Evolutionary conservation across 2,797 vertebrate species (phyloP), one percentile per base, ranked within the genome.

Genomic region (Coluber constrictor): DNA sequence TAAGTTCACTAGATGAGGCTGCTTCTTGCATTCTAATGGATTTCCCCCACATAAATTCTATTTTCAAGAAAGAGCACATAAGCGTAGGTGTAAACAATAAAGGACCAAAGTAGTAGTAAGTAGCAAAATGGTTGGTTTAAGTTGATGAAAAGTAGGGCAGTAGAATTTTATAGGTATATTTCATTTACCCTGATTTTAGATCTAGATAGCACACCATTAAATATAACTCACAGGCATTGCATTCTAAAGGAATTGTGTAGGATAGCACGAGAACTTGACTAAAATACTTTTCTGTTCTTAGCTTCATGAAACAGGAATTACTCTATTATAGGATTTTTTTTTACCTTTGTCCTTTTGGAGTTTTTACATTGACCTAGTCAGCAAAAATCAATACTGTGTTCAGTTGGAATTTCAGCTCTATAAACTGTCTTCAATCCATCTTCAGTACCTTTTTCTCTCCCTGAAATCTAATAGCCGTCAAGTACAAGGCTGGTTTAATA

Each of bases 401-500:
- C 90, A 74, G 55, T 94, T 92, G n/a, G 93, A 86, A 92, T 94
- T 95, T 92, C 87, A 13, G 91, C 91, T 94, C 74, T 86, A 96
- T 32, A 91, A 95, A 90, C 32, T 95, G 56, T 89, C 79, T 92
- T 95, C 51, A 93, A 90, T 57, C 88, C 70, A 3, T 66, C 94
- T 94, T 93, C 92, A 25, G 0, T 86, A 74, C 93, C 1, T 4
- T 95, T 95, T 94, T 32, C 92, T 92, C 83, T 91, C 66, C 90
- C 94, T 92, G 92, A 94, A 96, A 93, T 90, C 83, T 93, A 92
- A 93, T 66, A 92, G 91, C 90, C 92, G 0, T 91, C 93, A 93
- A 90, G 86, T 93, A 51, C 89, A 89, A 88, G 90, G n/a, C 94
- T 94, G 91, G 59, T 95, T 96, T 97, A 96, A 95, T 97, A 96